phyloP scores from a whole-genome alignment of 1,140 invertebrate species.

The Battus philenor region DNA sequence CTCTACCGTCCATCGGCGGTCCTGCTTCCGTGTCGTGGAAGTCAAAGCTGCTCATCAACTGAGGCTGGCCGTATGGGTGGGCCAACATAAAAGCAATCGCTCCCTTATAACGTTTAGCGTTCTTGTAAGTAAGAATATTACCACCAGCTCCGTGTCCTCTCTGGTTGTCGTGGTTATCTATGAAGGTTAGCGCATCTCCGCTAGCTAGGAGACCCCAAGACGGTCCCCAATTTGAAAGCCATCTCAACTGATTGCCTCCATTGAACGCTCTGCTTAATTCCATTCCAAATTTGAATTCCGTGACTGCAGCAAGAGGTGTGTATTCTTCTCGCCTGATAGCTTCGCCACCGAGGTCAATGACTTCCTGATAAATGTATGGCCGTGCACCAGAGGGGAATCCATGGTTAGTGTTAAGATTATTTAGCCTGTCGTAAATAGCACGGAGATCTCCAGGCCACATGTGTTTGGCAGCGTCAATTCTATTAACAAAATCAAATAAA shows the following conservation, averaged over 20 bases:
- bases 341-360: conserved; percentile 85
- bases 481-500: no score
- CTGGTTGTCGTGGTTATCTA: conserved; percentile 81
- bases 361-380: conserved; percentile 87
- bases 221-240: conserved; percentile 76
- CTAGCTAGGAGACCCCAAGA: conserved; percentile 77
- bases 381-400: conserved; percentile 77
- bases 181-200: conserved; percentile 77
- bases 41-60: conserved; percentile 87
- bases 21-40: conserved; percentile 76
- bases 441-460: conserved; percentile 87
- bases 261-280: conserved; percentile 63
- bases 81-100: conserved; percentile 90
- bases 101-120: conserved; percentile 78
- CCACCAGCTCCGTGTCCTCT: conserved; percentile 77
- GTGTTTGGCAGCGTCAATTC: conserved; percentile 86
- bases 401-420: conserved; percentile 78
- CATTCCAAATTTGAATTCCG: conserved; percentile 80
- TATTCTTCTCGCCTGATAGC: conserved; percentile 82
- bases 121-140: conserved; percentile 78
- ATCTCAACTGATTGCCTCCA: conserved; percentile 43
- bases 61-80: conserved; percentile 85
- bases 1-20: conserved; percentile 79
- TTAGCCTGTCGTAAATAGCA: conserved; percentile 78
- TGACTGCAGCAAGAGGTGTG: conserved; percentile 80